Percentiles rank a stretch among this genome's conserved stretches.
Conservation (phyloP, 2,888 invertebrate species). For the Tetrapedia diversipes region DNA sequence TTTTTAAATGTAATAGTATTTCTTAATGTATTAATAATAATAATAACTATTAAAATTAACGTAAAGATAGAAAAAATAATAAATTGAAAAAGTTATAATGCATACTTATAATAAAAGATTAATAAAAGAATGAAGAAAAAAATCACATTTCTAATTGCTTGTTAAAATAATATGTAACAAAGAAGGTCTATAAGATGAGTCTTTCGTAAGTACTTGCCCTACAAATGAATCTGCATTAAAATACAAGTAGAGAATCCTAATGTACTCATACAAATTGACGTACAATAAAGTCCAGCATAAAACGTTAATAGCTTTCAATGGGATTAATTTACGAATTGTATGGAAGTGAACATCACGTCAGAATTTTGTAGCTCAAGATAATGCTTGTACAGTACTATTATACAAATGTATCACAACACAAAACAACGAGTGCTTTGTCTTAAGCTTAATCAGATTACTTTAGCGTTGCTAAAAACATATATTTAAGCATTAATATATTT, state of each 20-base stretch:
- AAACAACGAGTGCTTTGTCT: background rate
- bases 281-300: constrained; percentile 72
- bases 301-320: constrained; percentile 73
- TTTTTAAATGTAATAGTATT: background rate
- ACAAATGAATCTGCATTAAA: constrained; percentile 42
- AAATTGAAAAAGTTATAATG: background rate
- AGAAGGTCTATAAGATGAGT: constrained; percentile 12
- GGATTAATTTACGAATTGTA: constrained; percentile 72
- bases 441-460: background rate
- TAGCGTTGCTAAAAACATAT: background rate
- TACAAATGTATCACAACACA: constrained; percentile 1
- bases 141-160: background rate
- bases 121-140: background rate
- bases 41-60: background rate
- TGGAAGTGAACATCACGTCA: constrained; percentile 45
- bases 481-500: background rate
- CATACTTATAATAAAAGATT: background rate
- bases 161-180: constrained; percentile 22
- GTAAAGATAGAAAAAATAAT: background rate
- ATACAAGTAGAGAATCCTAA: constrained; percentile 62
- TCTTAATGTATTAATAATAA: background rate
- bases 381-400: constrained; percentile 3
- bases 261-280: constrained; percentile 70
- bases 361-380: constrained; percentile 42
- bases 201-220: constrained; percentile 27